Evolutionary conservation across 2,888 invertebrate species (phyloP).

Genomic region (Lymantria monacha): DNA sequence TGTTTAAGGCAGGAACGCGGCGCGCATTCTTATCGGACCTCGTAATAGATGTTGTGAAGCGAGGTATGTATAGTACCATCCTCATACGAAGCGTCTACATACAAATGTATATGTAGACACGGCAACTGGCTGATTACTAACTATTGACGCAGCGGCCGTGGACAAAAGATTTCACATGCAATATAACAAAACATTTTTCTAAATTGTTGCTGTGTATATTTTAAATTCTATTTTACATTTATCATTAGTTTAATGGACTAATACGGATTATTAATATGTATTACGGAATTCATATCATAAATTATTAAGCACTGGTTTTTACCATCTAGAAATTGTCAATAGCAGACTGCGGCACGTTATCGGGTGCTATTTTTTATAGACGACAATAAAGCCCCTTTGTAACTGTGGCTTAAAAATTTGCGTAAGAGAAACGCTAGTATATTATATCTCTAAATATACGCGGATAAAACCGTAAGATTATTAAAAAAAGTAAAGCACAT

Average conservation of each 20-base stretch:
- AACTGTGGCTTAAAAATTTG: too few species aligned
- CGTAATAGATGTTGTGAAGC: slow-evolving; percentile 38
- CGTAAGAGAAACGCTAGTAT: too few species aligned
- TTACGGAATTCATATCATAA: too few species aligned
- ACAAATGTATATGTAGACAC: slow-evolving; percentile 2
- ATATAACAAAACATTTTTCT: neutral
- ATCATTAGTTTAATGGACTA: neutral
- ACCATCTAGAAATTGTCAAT: too few species aligned
- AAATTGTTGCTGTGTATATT: neutral
- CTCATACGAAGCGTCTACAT: slow-evolving; percentile 13
- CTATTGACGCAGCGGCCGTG: slow-evolving; percentile 6
- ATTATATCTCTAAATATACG: too few species aligned
- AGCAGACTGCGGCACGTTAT: too few species aligned
- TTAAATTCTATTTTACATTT: neutral
- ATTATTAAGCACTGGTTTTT: too few species aligned
- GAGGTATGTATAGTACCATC: slow-evolving; percentile 13
- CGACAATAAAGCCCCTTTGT: too few species aligned
- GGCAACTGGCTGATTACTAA: slow-evolving; percentile 16
- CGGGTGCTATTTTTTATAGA: too few species aligned
- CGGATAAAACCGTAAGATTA: too few species aligned
- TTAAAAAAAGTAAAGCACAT: too few species aligned
- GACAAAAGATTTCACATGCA: neutral
- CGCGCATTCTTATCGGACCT: slow-evolving; percentile 49
- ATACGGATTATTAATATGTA: too few species aligned
- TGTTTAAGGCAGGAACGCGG: slow-evolving; percentile 43